Evolutionary conservation across 1,140 invertebrate genomes (phyloP).

Genomic region (Drosophila insularis): DNA sequence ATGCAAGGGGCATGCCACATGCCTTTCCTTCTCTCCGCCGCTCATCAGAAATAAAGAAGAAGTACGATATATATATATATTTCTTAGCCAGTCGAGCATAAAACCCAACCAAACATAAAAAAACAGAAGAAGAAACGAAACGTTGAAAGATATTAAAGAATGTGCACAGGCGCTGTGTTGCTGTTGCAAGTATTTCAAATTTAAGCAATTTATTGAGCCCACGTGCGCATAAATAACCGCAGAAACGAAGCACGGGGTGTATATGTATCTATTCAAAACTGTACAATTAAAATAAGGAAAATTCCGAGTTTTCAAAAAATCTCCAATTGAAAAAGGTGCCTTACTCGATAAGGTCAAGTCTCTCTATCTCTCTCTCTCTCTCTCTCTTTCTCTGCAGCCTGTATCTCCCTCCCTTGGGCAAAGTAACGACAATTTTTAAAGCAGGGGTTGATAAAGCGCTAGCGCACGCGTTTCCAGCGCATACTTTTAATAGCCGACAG

Average conservation of each 20-base stretch:
- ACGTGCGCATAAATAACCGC: slow-evolving; percentile 48
- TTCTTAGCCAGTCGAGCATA: slow-evolving; percentile 66
- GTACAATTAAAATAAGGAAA: neutral
- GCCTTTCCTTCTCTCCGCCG: neutral
- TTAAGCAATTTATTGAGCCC: slow-evolving; percentile 60
- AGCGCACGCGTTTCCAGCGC: slow-evolving; percentile 77
- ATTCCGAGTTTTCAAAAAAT: neutral
- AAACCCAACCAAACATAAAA: slow-evolving; percentile 35
- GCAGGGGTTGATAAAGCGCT: slow-evolving; percentile 23
- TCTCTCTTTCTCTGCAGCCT: neutral
- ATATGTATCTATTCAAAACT: neutral
- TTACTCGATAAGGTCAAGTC: neutral
- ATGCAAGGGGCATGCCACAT: slow-evolving; percentile 54
- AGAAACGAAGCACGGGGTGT: neutral
- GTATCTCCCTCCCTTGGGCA: neutral
- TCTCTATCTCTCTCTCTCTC: neutral
- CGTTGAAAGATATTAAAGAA: slow-evolving; percentile 10
- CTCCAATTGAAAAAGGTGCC: neutral
- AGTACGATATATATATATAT: slow-evolving; percentile 30
- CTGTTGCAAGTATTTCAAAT: slow-evolving; percentile 53
- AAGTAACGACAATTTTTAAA: slow-evolving; percentile 15
- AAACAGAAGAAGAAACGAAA: slow-evolving; percentile 21
- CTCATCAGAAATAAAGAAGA: neutral
- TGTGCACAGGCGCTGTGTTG: neutral
- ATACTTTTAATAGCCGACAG: slow-evolving; percentile 79